Evolutionary conservation across 2,113 vertebrate species (phyloP).

Genomic region (Crypturellus undulatus): DNA sequence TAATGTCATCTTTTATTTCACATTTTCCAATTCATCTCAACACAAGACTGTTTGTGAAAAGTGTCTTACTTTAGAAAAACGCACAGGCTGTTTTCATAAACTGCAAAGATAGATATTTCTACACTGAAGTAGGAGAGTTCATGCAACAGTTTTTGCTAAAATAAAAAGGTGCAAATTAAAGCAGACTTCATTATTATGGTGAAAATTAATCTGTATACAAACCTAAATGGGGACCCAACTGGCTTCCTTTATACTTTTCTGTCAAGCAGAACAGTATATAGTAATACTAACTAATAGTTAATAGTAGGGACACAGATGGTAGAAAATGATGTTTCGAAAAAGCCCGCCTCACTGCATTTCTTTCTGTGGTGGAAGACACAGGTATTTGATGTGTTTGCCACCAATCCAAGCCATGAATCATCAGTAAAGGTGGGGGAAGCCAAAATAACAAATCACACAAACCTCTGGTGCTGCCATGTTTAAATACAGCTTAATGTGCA

Average conservation of each 20-base stretch:
- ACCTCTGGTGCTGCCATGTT: background rate
- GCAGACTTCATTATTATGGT: background rate
- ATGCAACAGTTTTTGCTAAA: background rate
- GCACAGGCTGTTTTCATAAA: background rate
- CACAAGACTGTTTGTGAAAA: background rate
- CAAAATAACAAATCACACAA: background rate
- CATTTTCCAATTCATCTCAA: background rate
- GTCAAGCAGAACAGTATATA: too few species aligned
- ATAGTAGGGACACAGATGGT: background rate
- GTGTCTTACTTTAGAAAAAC: background rate
- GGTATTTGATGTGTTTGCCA: background rate
- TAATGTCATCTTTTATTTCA: background rate
- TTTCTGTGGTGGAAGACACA: background rate
- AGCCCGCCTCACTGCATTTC: background rate
- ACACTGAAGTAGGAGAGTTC: background rate
- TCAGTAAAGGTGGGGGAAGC: background rate
- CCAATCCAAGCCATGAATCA: background rate
- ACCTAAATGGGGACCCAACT: background rate
- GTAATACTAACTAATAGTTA: too few species aligned
- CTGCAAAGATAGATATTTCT: background rate
- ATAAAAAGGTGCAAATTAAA: conserved; percentile 27
- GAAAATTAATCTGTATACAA: conserved; percentile 22
- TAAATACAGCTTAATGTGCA: background rate
- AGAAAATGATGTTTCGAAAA: background rate
- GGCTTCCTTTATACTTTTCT: background rate